Conservation (phyloP, 1,140 invertebrate genomes). For the Drosophila kurseongensis region DNA sequence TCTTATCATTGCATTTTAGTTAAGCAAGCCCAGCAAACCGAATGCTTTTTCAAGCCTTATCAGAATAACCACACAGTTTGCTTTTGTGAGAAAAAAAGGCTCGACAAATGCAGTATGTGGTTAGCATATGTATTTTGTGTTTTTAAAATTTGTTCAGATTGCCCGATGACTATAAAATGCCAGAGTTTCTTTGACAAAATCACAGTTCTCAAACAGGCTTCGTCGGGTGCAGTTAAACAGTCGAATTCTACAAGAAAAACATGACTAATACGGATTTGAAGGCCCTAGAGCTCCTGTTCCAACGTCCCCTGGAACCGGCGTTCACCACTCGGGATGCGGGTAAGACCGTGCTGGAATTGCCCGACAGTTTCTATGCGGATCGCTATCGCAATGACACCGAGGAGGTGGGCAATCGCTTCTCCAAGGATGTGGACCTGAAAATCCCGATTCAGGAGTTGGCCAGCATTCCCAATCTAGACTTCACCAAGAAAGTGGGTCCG, state of each 20-base stretch:
- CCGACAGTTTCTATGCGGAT: conserved; percentile 84
- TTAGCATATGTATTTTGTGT: background rate
- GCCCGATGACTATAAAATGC: conserved; percentile 14
- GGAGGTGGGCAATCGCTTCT: conserved; percentile 86
- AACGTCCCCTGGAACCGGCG: conserved; percentile 87
- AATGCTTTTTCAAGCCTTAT: conserved; percentile 11
- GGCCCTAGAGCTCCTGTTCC: conserved; percentile 86
- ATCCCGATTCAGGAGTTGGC: conserved; percentile 85
- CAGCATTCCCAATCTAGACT: conserved; percentile 66
- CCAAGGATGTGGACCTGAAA: conserved; percentile 84
- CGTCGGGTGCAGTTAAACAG: background rate
- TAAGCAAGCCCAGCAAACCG: background rate
- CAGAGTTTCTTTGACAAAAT: background rate
- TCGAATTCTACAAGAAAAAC: background rate
- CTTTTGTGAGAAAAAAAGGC: background rate
- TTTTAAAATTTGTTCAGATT: background rate
- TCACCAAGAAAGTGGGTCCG: conserved; percentile 49
- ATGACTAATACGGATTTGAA: conserved; percentile 70
- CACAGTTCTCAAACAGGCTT: conserved; percentile 15
- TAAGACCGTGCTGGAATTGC: conserved; percentile 87
- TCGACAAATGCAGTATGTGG: conserved; percentile 22
- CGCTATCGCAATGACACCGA: conserved; percentile 68
- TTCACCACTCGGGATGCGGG: conserved; percentile 88
- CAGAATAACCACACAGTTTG: background rate
- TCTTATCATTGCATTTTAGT: conserved; percentile 9